These are phyloP conservation scores for Colossoma macropomum DNA, from an alignment of 2,113 vertebrate species.

Conservation along the genomic window DNA sequence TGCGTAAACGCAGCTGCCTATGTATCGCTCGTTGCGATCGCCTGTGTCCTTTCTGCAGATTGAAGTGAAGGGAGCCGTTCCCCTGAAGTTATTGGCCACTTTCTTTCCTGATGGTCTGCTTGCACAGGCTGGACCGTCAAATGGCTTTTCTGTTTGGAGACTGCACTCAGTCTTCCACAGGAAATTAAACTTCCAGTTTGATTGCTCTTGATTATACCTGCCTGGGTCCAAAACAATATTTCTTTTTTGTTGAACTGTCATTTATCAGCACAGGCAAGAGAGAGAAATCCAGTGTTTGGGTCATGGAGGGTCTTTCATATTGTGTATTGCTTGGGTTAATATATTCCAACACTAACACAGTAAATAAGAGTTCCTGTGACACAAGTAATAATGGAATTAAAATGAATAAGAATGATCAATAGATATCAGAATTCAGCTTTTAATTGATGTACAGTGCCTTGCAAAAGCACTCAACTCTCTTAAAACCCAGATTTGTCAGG, in stretches of 20 bases:
- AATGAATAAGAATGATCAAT: background rate
- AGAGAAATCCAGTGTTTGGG: background rate
- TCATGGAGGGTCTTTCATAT: background rate
- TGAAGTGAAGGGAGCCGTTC: constrained; percentile 4
- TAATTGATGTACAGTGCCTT: background rate
- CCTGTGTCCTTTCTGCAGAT: background rate
- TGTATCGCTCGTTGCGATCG: constrained; percentile 32
- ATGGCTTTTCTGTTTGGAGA: constrained; percentile 35
- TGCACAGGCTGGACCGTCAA: constrained; percentile 17
- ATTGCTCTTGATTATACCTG: constrained; percentile 54
- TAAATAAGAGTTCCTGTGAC: background rate
- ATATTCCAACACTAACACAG: background rate
- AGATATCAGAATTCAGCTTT: background rate
- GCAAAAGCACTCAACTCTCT: too few relatives aligned
- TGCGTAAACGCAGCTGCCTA: background rate
- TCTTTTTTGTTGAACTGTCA: background rate
- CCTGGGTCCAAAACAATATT: constrained; percentile 10
- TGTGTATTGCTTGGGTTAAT: background rate
- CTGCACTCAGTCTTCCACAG: constrained; percentile 51
- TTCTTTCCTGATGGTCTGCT: constrained; percentile 11
- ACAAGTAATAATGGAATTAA: background rate
- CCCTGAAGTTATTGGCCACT: constrained; percentile 19
- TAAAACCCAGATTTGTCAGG: too few relatives aligned
- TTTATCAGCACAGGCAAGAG: constrained; percentile 8
- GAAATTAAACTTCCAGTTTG: constrained; percentile 67